These are phyloP conservation scores for Campopleginae sp. DNA, from an alignment of 2,888 invertebrate genomes.

Conservation along the genomic window DNA sequence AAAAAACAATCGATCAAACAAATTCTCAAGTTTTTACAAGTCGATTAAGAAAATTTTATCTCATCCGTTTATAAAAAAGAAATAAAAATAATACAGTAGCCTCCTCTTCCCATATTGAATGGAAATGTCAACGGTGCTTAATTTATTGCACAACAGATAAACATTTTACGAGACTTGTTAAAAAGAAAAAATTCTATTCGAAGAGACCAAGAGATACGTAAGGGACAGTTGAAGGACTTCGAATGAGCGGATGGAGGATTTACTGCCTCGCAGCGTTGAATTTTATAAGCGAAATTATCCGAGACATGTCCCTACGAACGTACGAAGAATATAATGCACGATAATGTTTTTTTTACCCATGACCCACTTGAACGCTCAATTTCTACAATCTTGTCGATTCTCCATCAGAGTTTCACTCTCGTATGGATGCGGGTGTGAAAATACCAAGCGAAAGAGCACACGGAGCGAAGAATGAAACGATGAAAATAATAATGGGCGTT, in stretches of 20 bases:
- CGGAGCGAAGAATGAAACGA: neutral
- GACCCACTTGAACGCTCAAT: slow-evolving; percentile 57
- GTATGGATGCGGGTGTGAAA: slow-evolving; percentile 55
- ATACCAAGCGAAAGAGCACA: slow-evolving; percentile 12
- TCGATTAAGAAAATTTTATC: neutral
- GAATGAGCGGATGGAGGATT: slow-evolving; percentile 44
- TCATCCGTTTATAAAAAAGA: neutral
- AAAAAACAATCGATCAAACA: neutral
- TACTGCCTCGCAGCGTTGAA: slow-evolving; percentile 42
- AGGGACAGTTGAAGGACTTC: slow-evolving; percentile 64
- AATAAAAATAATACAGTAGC: slow-evolving; percentile 32
- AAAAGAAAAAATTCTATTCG: slow-evolving; percentile 25
- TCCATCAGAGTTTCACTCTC: slow-evolving; percentile 65
- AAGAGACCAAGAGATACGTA: slow-evolving; percentile 54
- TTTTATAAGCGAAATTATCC: slow-evolving; percentile 43
- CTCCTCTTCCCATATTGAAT: slow-evolving; percentile 33
- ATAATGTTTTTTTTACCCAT: slow-evolving; percentile 36
- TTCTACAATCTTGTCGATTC: slow-evolving; percentile 47
- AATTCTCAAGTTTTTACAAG: neutral
- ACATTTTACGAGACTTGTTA: slow-evolving; percentile 21
- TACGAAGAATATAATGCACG: slow-evolving; percentile 26
- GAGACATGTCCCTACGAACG: slow-evolving; percentile 8
- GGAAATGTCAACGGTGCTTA: neutral
- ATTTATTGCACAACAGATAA: slow-evolving; percentile 28
- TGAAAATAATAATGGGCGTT: neutral